Evolutionary conservation across 2,113 vertebrate species (phyloP).

Genomic region (Neodontobutis hainanensis): DNA sequence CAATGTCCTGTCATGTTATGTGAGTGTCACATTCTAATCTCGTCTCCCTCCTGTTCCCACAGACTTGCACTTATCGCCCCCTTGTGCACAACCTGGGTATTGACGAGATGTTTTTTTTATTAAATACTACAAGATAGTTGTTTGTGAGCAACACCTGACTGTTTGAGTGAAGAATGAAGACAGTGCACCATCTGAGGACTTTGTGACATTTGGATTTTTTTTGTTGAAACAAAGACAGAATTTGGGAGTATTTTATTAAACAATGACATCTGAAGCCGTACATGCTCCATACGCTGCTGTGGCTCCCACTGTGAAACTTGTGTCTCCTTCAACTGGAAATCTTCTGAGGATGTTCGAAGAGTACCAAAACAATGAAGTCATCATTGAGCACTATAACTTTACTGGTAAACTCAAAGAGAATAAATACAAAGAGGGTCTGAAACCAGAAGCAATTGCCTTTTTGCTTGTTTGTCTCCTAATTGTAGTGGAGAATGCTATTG

Average conservation of each 20-base stretch:
- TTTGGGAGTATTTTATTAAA: background rate
- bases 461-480: slow-evolving; percentile 87
- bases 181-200: slow-evolving; percentile 45
- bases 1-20: background rate
- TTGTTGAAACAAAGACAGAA: background rate
- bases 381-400: slow-evolving; percentile 87
- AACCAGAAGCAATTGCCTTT: slow-evolving; percentile 79
- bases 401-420: slow-evolving; percentile 84
- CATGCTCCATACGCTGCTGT: slow-evolving; percentile 39
- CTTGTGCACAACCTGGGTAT: slow-evolving; percentile 36
- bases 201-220: slow-evolving; percentile 43
- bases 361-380: slow-evolving; percentile 79
- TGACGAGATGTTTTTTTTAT: slow-evolving; percentile 11
- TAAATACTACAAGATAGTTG: slow-evolving; percentile 23
- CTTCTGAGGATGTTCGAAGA: slow-evolving; percentile 68
- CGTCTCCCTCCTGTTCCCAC: slow-evolving; percentile 8
- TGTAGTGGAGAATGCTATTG: slow-evolving; percentile 85
- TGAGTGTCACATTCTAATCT: background rate
- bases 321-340: slow-evolving; percentile 34
- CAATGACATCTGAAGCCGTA: slow-evolving; percentile 55
- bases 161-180: background rate
- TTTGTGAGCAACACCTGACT: slow-evolving; percentile 21
- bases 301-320: slow-evolving; percentile 24
- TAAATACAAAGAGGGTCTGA: slow-evolving; percentile 81
- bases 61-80: slow-evolving; percentile 52